These are phyloP conservation scores for Nesoenas mayeri DNA, from an alignment of 2,113 vertebrate genomes.

Conservation along the genomic window DNA sequence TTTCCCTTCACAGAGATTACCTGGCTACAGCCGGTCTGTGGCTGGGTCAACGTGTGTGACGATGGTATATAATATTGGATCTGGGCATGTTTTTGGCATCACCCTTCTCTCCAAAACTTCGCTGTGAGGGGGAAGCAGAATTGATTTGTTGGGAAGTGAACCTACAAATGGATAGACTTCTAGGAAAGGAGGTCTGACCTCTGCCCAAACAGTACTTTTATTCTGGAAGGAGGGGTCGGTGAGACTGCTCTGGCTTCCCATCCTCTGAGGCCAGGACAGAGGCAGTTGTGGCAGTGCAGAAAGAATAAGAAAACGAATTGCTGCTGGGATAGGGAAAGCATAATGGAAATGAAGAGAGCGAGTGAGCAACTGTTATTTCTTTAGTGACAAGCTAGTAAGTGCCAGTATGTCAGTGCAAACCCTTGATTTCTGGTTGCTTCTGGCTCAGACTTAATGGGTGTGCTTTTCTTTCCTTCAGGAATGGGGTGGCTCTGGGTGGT, in stretches of 20 bases:
- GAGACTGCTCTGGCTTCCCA: background rate
- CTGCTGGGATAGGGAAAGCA: background rate
- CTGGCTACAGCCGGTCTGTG: background rate
- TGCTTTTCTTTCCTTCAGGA: background rate
- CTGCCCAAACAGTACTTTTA: background rate
- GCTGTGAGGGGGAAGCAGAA: background rate
- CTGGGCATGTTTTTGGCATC: background rate
- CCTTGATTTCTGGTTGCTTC: rapidly evolving
- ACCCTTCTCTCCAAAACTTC: background rate
- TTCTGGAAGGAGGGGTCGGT: background rate
- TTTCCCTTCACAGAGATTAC: background rate
- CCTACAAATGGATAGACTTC: background rate
- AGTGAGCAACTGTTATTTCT: background rate
- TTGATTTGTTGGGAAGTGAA: background rate
- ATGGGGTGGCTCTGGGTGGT: background rate
- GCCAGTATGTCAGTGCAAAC: background rate
- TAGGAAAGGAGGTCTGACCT: background rate
- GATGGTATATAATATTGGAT: background rate
- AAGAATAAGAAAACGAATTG: background rate
- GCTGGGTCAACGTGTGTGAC: background rate
- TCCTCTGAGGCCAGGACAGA: background rate
- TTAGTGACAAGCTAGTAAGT: background rate
- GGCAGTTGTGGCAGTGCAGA: background rate
- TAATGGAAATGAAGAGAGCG: background rate
- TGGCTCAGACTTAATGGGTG: background rate